Evolutionary conservation across 2,888 invertebrate genomes (phyloP).

Genomic region (Dolichomitus sp.): DNA sequence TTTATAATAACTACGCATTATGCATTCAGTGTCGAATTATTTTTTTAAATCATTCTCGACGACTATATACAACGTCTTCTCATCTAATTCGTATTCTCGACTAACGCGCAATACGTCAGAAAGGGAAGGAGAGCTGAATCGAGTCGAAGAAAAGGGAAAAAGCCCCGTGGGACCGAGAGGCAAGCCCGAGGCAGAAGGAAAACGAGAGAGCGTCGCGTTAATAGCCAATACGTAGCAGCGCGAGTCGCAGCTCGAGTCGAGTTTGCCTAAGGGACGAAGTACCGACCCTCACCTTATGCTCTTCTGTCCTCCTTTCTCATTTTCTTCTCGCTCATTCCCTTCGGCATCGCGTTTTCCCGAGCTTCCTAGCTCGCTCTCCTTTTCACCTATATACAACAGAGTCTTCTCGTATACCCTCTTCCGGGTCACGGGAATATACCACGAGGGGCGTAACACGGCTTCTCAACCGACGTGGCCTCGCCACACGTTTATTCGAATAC

Average conservation of each 20-base stretch:
- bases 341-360: constrained; percentile 24
- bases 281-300: constrained; percentile 10
- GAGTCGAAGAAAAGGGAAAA: constrained; percentile 31
- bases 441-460: not conserved
- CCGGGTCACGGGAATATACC: constrained; percentile 31
- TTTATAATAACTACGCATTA: not conserved
- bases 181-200: constrained; percentile 5
- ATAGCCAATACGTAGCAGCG: constrained; percentile 40
- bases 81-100: constrained; percentile 1
- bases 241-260: not conserved
- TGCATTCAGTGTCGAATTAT: not conserved
- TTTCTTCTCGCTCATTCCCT: constrained; percentile 8
- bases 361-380: constrained; percentile 7
- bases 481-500: constrained; percentile 7
- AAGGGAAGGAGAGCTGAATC: not conserved
- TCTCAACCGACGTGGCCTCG: not conserved
- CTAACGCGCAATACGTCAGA: not conserved
- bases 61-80: not conserved
- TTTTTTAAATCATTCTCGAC: not conserved
- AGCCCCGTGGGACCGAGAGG: constrained; percentile 14
- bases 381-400: constrained; percentile 3
- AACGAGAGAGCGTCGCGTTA: constrained; percentile 37
- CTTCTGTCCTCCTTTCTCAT: constrained; percentile 9
- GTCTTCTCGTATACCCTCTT: constrained; percentile 15
- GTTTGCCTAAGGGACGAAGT: constrained; percentile 31